Percentiles rank a stretch among this genome's conserved stretches.
phyloP scores from a whole-genome alignment of 30 jellyfish, hydroid and myxozoan species.

The Turritopsis rubra region DNA sequence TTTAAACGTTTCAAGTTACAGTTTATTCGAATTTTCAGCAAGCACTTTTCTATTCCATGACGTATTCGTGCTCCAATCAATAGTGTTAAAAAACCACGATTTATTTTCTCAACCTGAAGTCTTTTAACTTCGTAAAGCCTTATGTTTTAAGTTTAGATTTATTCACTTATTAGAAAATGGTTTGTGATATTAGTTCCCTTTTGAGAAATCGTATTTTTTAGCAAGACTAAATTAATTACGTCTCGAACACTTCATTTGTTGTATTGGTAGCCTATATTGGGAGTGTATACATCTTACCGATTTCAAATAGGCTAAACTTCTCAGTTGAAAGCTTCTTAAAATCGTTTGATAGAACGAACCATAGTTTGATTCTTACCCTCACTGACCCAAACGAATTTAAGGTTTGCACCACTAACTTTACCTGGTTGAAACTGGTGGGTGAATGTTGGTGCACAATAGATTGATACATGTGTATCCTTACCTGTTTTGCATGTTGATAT shows the following conservation, averaged over 20 bases:
- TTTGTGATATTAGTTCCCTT: not conserved
- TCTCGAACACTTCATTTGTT: no score
- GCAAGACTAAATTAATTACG: not conserved
- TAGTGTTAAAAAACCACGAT: no score
- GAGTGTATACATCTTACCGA: not conserved
- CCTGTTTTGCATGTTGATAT: not conserved
- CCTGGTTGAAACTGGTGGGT: not conserved
- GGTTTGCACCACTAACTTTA: not conserved
- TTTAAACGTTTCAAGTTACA: not conserved
- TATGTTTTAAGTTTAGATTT: no score
- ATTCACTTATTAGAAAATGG: not conserved
- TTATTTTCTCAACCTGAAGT: no score
- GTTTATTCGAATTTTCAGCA: no score
- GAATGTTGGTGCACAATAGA: not conserved
- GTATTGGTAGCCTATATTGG: not conserved
- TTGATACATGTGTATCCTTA: not conserved
- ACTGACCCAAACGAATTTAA: not conserved
- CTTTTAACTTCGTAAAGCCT: no score
- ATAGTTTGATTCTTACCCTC: not conserved
- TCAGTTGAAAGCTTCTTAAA: not conserved
- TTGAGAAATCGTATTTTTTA: not conserved
- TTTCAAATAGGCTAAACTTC: not conserved
- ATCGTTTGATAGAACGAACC: not conserved
- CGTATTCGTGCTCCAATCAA: no score
- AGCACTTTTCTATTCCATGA: no score